Percentiles rank a stretch among this genome's conserved stretches.
These are phyloP conservation scores for Urechis unicinctus DNA, from an alignment of 2,888 invertebrate species.

Conservation along the genomic window DNA sequence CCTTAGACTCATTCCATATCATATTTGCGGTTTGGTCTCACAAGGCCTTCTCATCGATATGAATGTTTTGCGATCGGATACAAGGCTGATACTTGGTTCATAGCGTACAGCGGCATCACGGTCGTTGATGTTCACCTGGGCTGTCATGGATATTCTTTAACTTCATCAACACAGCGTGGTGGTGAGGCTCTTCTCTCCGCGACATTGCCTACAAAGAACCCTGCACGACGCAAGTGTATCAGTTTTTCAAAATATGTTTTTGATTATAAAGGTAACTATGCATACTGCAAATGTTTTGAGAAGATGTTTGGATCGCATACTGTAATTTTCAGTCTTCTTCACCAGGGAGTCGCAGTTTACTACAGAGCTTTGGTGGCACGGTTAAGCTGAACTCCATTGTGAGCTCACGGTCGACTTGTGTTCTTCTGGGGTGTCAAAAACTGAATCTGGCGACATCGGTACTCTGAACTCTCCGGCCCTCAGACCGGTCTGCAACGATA, in stretches of 20 bases:
- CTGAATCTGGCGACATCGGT: background rate
- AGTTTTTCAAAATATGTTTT: no score
- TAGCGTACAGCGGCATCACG: constrained; percentile 21
- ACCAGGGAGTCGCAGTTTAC: constrained; percentile 19
- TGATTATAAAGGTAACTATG: no score
- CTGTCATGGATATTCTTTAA: constrained; percentile 26
- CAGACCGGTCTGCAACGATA: background rate
- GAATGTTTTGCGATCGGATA: constrained; percentile 2
- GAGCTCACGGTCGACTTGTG: constrained; percentile 63
- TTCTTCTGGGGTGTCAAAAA: constrained; percentile 81
- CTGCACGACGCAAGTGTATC: background rate
- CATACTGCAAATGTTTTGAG: no score
- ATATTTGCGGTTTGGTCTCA: constrained; percentile 7
- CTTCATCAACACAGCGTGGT: constrained; percentile 26
- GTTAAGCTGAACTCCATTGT: constrained; percentile 35
- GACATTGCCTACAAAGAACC: constrained; percentile 12
- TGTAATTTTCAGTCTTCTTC: constrained; percentile 17
- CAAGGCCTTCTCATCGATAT: constrained; percentile 7
- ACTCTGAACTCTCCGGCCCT: background rate
- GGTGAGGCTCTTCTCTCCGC: constrained; percentile 24
- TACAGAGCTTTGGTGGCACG: constrained; percentile 6
- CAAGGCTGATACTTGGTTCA: constrained; percentile 17
- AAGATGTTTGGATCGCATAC: no score
- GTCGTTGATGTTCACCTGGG: constrained; percentile 25
- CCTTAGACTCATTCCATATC: constrained; percentile 10